Evolutionary conservation across 2,113 vertebrate genomes (phyloP).

Genomic region (Perca schrenkii): DNA sequence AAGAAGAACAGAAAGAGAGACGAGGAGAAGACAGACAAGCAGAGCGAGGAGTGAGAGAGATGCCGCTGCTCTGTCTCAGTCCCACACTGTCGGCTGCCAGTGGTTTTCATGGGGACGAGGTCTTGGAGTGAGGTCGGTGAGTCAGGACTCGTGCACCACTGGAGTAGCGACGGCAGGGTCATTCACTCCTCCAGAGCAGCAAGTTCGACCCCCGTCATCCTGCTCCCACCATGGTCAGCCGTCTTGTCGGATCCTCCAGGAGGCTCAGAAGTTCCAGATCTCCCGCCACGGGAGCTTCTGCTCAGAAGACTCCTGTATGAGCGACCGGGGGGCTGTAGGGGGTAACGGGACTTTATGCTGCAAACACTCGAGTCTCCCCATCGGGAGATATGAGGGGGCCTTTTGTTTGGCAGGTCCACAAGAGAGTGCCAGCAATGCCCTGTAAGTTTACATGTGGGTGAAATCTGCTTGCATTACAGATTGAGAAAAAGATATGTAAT

Average conservation of each 20-base stretch:
- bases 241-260: slow-evolving; percentile 70
- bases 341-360: slow-evolving; percentile 30
- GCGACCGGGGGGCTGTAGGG: slow-evolving; percentile 21
- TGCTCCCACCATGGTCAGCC: slow-evolving; percentile 63
- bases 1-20: slow-evolving; percentile 62
- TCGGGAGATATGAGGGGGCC: slow-evolving; percentile 37
- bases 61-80: slow-evolving; percentile 67
- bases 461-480: background rate
- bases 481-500: background rate
- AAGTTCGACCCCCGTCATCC: slow-evolving; percentile 40
- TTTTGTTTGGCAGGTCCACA: slow-evolving; percentile 55
- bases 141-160: slow-evolving; percentile 64
- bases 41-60: slow-evolving; percentile 72
- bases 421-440: slow-evolving; percentile 63
- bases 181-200: slow-evolving; percentile 51
- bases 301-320: slow-evolving; percentile 85
- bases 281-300: slow-evolving; percentile 89
- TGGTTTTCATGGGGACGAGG: slow-evolving; percentile 71
- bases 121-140: slow-evolving; percentile 62
- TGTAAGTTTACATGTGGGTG: slow-evolving; percentile 73
- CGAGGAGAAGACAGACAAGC: slow-evolving; percentile 56
- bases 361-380: slow-evolving; percentile 72
- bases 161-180: background rate
- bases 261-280: slow-evolving; percentile 85
- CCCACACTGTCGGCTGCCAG: slow-evolving; percentile 82